These are phyloP conservation scores for Shargacucullia verbasci DNA, from an alignment of 2,888 invertebrate genomes.

Conservation along the genomic window DNA sequence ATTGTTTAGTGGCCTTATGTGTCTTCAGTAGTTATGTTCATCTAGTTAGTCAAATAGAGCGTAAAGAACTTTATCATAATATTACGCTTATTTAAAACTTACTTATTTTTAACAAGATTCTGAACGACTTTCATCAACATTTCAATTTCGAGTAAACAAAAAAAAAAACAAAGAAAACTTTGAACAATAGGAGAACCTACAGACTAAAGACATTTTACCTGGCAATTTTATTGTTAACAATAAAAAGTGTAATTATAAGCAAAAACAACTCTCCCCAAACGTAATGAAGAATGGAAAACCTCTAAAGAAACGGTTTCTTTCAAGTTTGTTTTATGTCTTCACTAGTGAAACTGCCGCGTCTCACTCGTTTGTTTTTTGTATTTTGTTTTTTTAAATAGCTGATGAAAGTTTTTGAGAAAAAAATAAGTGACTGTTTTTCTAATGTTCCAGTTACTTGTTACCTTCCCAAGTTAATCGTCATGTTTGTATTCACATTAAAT, in stretches of 20 bases:
- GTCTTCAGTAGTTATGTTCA: conserved; percentile 2
- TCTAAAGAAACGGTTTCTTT: conserved; percentile 33
- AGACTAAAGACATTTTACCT: conserved; percentile 29
- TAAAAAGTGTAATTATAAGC: conserved; percentile 53
- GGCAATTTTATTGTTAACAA: conserved; percentile 42
- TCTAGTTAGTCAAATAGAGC: conserved; percentile 4
- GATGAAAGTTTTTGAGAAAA: no score
- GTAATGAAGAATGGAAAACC: conserved; percentile 43
- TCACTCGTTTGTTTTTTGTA: neutral
- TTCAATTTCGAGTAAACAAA: conserved; percentile 18
- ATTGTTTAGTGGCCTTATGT: conserved; percentile 1
- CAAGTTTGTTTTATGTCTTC: conserved; percentile 24
- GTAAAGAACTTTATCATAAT: conserved; percentile 3
- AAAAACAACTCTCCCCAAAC: conserved; percentile 38
- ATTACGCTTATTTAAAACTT: conserved; percentile 1
- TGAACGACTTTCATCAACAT: conserved; percentile 16
- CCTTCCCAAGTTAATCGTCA: no score
- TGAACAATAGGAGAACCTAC: conserved; percentile 40
- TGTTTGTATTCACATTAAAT: no score
- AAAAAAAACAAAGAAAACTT: conserved; percentile 28
- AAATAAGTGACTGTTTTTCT: no score
- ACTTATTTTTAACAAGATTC: neutral
- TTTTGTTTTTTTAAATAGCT: neutral
- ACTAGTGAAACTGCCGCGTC: neutral
- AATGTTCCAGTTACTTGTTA: no score